Base-by-base conservation (phyloP, 1,140 invertebrate species). In the Liolophura sinensis region DNA sequence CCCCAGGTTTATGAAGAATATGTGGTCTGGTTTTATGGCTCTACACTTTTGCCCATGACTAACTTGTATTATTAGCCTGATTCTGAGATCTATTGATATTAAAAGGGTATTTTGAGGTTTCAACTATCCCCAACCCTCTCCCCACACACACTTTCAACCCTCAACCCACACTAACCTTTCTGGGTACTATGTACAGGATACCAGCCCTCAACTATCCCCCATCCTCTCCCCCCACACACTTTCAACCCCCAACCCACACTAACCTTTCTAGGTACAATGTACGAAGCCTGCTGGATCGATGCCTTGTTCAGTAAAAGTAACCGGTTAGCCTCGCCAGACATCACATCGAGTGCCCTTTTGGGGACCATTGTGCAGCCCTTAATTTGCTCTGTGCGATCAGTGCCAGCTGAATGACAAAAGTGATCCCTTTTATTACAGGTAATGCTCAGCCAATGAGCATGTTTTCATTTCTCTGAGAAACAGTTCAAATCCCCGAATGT, bases 241-340 rank as follows among this genome's bases (percentile, higher is more conserved):
- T n/a, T n/a, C n/a, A n/a, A n/a, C n/a, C n/a, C n/a, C n/a, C n/a
- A n/a, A n/a, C n/a, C n/a, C n/a, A n/a, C n/a, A 69, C 67, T 78
- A 81, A 91, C 90, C 86, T 96, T 97, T 79, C 95, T 87, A 51
- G 95, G 95, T 62, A 97, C 94, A 85, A 96, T 93, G 82, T 95
- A 97, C 83, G 93, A 95, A 55, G 96, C 91, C 11, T 94, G 93
- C 79, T 96, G 91, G 24, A 98, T 92, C 70, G 91, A 90, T 58
- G 89, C 90, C 7, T 92, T 91, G 1, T 92, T 92, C 24, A 98
- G 85, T 71, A 97, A 91, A 11, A 97, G 83, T 18, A 98, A 86
- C 74, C 94, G 86, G 84, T 97, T 95, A 1, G 97, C 94, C 87
- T 98, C 95, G 1, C 92, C 94, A 73, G 94, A 91, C 95, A 97